Conservation (phyloP, 2,888 invertebrate species). For the Eristalis tenax region DNA sequence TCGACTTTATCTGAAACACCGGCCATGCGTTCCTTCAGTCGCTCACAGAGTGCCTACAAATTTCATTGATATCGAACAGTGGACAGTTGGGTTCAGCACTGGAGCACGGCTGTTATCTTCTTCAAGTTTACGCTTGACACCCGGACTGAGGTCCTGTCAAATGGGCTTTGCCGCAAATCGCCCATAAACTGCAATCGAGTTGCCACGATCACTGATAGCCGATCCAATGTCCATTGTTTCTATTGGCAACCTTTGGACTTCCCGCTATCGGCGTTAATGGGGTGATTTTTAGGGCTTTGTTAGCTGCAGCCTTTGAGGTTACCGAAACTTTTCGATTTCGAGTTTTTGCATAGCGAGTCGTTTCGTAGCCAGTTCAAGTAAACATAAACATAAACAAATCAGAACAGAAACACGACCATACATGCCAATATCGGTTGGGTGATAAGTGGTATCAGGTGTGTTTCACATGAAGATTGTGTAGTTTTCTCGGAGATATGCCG, state of each 20-base stretch:
- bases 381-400: background rate
- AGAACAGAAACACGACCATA: background rate
- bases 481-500: background rate
- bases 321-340: background rate
- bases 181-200: background rate
- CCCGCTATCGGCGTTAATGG: background rate
- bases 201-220: background rate
- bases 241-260: slow-evolving; percentile 13
- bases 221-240: slow-evolving; percentile 24
- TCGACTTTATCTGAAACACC: background rate
- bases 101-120: background rate
- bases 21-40: background rate
- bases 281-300: background rate
- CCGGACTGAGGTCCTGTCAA: slow-evolving; percentile 18
- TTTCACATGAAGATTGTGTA: background rate
- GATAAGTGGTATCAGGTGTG: slow-evolving; percentile 1
- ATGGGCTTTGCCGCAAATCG: background rate
- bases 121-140: background rate
- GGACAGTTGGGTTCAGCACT: background rate
- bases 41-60: background rate
- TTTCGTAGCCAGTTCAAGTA: background rate
- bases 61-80: background rate
- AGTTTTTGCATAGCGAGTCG: background rate
- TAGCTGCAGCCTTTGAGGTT: background rate
- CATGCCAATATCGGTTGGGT: background rate